Evolutionary conservation across 1,140 invertebrate species (phyloP).

Genomic region (Dysdera silvatica): DNA sequence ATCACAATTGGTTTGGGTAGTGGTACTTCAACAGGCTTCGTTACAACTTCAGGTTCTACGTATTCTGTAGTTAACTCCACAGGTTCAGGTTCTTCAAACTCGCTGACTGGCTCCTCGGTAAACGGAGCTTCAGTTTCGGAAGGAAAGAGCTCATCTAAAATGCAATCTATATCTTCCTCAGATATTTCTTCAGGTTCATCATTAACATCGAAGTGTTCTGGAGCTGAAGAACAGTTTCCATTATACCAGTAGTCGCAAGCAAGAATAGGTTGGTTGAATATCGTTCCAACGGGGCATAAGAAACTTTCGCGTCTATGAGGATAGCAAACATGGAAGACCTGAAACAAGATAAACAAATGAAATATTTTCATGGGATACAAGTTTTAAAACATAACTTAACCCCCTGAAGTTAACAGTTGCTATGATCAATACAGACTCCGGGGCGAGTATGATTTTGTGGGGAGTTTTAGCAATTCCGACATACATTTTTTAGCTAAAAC

Average conservation of each 20-base stretch:
- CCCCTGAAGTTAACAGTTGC: no score
- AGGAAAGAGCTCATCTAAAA: background rate
- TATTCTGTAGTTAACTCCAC: background rate
- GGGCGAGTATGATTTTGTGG: no score
- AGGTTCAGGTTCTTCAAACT: background rate
- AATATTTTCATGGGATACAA: no score
- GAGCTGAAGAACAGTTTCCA: conserved; percentile 8
- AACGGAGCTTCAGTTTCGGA: background rate
- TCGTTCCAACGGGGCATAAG: conserved; percentile 76
- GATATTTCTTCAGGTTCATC: background rate
- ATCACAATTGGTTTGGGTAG: no score
- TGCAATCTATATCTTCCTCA: background rate
- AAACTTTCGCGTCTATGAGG: conserved; percentile 70
- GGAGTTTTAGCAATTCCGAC: no score
- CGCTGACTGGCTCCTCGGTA: background rate
- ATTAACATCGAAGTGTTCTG: conserved; percentile 2
- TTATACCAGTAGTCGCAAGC: conserved; percentile 35
- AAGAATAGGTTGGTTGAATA: conserved; percentile 62
- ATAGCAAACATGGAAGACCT: conserved; percentile 42
- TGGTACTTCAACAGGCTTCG: no score
- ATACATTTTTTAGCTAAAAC: no score
- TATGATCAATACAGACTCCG: no score
- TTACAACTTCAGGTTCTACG: background rate
- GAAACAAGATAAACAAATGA: no score
- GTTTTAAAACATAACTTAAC: no score